These are phyloP conservation scores for Burhinus bistriatus DNA, from an alignment of 2,113 vertebrate genomes.

Conservation along the genomic window DNA sequence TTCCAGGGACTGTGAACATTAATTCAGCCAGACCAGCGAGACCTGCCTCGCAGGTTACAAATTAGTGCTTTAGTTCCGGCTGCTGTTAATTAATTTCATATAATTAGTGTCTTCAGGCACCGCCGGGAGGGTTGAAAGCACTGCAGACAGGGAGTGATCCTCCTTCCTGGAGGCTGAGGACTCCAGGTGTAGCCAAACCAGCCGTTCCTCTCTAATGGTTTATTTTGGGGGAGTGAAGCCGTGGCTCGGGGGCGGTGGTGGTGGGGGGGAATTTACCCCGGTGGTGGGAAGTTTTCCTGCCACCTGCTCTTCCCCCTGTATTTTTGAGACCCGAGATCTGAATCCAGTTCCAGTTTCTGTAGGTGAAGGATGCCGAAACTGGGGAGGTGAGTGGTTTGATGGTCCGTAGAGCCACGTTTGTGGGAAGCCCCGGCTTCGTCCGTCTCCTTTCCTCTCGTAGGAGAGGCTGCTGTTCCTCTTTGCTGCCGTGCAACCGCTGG, in stretches of 20 bases:
- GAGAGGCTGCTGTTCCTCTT: neutral
- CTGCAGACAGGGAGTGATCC: neutral
- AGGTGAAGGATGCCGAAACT: neutral
- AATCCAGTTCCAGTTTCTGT: neutral
- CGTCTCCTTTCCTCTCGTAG: neutral
- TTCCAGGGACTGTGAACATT: neutral
- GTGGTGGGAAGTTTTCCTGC: neutral
- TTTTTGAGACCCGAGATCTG: neutral
- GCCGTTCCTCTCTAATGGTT: neutral
- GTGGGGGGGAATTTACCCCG: rapidly evolving
- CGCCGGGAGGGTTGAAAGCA: rapidly evolving
- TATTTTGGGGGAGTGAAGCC: neutral
- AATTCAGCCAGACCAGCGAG: neutral
- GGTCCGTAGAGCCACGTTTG: neutral
- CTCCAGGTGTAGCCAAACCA: neutral
- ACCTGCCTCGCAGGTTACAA: neutral
- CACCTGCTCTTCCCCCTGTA: neutral
- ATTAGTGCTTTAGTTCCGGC: neutral
- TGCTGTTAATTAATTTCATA: neutral
- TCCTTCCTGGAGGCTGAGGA: neutral
- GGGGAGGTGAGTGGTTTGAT: too few species aligned
- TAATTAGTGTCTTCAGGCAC: neutral
- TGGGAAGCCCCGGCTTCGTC: too few species aligned
- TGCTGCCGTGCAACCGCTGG: too few species aligned
- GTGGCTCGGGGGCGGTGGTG: rapidly evolving